Conservation (phyloP, 2,797 vertebrate species). For the Sphenopsis melanotis region DNA sequence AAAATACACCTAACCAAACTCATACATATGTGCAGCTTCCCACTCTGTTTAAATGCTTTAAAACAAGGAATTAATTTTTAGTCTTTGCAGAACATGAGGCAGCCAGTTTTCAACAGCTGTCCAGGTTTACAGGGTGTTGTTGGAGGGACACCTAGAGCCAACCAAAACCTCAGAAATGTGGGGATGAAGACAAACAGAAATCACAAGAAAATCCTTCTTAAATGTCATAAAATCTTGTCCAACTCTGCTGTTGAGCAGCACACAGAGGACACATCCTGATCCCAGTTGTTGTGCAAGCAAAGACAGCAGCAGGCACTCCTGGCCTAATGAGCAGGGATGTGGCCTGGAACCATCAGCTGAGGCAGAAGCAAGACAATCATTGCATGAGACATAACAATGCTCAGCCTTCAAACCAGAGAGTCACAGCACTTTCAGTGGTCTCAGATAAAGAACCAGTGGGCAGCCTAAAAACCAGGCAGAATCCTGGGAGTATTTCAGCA, state of each 20-base stretch:
- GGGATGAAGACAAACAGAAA: neutral
- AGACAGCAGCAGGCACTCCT: neutral
- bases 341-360: neutral
- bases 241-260: neutral
- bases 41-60: neutral
- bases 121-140: neutral
- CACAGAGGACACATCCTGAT: neutral
- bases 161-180: neutral
- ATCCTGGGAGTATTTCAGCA: neutral
- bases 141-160: neutral
- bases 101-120: neutral
- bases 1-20: neutral
- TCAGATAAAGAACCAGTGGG: neutral
- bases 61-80: neutral
- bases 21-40: neutral
- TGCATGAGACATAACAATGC: neutral
- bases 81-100: neutral
- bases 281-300: neutral
- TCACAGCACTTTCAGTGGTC: no score
- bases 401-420: neutral
- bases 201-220: neutral
- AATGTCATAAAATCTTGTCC: neutral
- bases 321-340: neutral
- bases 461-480: neutral
- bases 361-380: neutral